Conservation (phyloP, 2,797 vertebrate genomes). For the Acanthopagrus latus region DNA sequence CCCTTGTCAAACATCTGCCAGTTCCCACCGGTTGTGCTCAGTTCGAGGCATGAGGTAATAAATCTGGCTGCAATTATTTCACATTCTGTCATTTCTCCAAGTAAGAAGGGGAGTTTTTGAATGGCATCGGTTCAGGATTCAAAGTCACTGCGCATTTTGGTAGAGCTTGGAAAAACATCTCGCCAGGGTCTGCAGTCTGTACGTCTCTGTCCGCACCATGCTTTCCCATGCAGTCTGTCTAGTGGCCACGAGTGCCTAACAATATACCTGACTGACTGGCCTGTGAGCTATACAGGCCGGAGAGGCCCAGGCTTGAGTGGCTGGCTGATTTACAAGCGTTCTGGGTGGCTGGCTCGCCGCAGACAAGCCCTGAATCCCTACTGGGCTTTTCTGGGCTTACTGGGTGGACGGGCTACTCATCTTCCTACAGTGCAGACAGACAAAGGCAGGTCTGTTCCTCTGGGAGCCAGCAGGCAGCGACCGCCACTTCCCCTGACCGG, state of each 20-base stretch:
- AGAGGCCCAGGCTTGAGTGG: conserved; percentile 42
- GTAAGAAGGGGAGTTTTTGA: neutral
- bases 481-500: conserved; percentile 65
- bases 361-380: conserved; percentile 62
- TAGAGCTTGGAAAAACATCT: conserved; percentile 35
- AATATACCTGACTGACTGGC: conserved; percentile 45
- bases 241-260: conserved; percentile 21
- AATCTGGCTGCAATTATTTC: conserved; percentile 33
- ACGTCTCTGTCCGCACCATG: conserved; percentile 14
- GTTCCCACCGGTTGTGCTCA: conserved; percentile 1
- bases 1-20: conserved; percentile 1
- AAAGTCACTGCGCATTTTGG: conserved; percentile 35
- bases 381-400: conserved; percentile 60
- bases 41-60: conserved; percentile 14
- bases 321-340: conserved; percentile 68
- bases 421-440: conserved; percentile 72
- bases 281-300: conserved; percentile 22
- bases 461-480: conserved; percentile 63
- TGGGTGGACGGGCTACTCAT: conserved; percentile 71
- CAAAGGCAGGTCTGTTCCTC: conserved; percentile 81
- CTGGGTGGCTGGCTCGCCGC: conserved; percentile 60
- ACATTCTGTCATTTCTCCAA: conserved; percentile 24
- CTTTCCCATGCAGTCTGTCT: conserved; percentile 33
- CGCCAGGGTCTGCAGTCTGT: conserved; percentile 19
- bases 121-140: conserved; percentile 8